phyloP scores from a whole-genome alignment of 2,113 vertebrate genomes.

The Pollimyrus isidori region DNA sequence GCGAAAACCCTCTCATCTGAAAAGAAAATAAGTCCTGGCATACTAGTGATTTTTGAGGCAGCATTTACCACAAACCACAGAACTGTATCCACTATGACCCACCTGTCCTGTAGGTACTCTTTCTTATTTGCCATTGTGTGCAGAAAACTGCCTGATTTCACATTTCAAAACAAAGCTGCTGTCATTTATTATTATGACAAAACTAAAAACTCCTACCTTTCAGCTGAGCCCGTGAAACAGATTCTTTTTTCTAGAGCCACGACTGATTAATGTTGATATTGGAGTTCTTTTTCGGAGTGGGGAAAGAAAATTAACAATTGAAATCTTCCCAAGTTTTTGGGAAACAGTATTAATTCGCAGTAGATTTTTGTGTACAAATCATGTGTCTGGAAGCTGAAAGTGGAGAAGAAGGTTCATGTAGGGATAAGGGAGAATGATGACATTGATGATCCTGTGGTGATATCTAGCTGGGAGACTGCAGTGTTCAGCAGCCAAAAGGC shows the following conservation, averaged over 20 bases:
- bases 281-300: no score
- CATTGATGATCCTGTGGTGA: not conserved
- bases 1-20: not conserved
- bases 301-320: conserved; percentile 1
- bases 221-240: not conserved
- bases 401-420: not conserved
- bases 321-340: not conserved
- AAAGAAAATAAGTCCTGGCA: not conserved
- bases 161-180: not conserved
- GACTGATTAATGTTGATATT: not conserved
- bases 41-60: not conserved
- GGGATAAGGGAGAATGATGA: not conserved
- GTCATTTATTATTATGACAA: not conserved
- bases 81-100: not conserved
- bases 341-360: not conserved
- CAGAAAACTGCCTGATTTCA: not conserved
- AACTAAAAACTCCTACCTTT: not conserved
- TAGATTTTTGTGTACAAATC: not conserved
- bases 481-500: not conserved
- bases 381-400: not conserved
- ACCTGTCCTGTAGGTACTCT: not conserved
- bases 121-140: not conserved
- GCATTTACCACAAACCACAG: not conserved
- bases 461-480: not conserved
- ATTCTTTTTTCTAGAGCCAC: not conserved